These are phyloP conservation scores for Carcinoscorpius rotundicauda DNA, from an alignment of 1,140 invertebrate species.

Conservation along the genomic window DNA sequence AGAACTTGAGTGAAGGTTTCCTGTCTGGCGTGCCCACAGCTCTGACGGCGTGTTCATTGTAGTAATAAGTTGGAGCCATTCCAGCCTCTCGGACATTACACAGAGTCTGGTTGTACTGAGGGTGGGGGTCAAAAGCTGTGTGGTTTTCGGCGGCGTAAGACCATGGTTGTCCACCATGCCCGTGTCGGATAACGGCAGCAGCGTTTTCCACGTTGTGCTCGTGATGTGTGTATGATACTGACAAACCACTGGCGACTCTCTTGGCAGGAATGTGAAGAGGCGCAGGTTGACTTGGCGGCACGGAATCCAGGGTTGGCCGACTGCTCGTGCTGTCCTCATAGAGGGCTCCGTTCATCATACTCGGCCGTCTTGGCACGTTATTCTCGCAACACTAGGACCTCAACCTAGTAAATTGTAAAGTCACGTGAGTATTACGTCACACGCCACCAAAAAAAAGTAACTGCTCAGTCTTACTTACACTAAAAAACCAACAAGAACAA, in stretches of 20 bases:
- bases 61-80: constrained; percentile 51
- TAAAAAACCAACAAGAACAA: no score
- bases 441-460: no score
- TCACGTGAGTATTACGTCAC: no score
- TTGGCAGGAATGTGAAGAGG: constrained; percentile 74
- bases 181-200: constrained; percentile 52
- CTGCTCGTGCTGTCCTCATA: constrained; percentile 19
- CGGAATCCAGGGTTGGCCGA: constrained; percentile 17
- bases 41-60: constrained; percentile 39
- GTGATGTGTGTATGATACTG: constrained; percentile 30
- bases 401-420: no score
- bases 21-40: constrained; percentile 37
- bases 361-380: background rate
- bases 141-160: constrained; percentile 50
- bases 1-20: constrained; percentile 45
- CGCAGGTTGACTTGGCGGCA: constrained; percentile 9
- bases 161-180: constrained; percentile 49
- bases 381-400: no score
- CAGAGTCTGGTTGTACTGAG: constrained; percentile 37
- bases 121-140: constrained; percentile 38
- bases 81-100: constrained; percentile 36
- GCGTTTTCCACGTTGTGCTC: constrained; percentile 31
- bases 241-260: constrained; percentile 40
- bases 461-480: no score
- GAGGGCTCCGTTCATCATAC: constrained; percentile 18